phyloP scores from a whole-genome alignment of 2,888 invertebrate genomes.

The Melitaea athalia region DNA sequence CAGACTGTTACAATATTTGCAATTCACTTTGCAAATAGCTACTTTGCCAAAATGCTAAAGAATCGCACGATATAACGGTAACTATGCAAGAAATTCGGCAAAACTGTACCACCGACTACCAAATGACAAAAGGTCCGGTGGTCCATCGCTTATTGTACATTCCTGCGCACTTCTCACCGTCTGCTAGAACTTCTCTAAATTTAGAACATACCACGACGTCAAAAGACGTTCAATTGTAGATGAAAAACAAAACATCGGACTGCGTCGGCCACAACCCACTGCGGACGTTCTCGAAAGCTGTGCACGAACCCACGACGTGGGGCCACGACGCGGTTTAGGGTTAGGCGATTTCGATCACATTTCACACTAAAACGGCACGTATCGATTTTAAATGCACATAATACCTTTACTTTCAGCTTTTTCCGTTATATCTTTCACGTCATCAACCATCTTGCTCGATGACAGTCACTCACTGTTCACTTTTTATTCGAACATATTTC shows the following conservation, averaged over 20 bases:
- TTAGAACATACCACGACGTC: slow-evolving; percentile 79
- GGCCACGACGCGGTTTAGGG: slow-evolving; percentile 81
- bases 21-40: slow-evolving; percentile 9
- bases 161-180: slow-evolving; percentile 63
- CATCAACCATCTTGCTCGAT: slow-evolving; percentile 82
- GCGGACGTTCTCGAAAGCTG: slow-evolving; percentile 77
- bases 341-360: slow-evolving; percentile 78
- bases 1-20: slow-evolving; percentile 37
- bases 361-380: slow-evolving; percentile 75
- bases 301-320: slow-evolving; percentile 76
- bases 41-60: slow-evolving; percentile 29
- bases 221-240: slow-evolving; percentile 76
- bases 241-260: slow-evolving; percentile 77
- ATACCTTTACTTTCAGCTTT: slow-evolving; percentile 81
- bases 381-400: slow-evolving; percentile 72
- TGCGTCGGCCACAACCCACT: slow-evolving; percentile 65
- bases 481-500: slow-evolving; percentile 82
- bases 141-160: slow-evolving; percentile 57
- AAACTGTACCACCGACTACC: slow-evolving; percentile 40
- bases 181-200: slow-evolving; percentile 73
- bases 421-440: slow-evolving; percentile 79
- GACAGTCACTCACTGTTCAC: slow-evolving; percentile 80
- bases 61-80: slow-evolving; percentile 43
- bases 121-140: slow-evolving; percentile 47
- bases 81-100: slow-evolving; percentile 44